Evolutionary conservation across 2,113 vertebrate species (phyloP), one percentile per base, ranked within the genome.

Genomic region (Aphyosemion australe): DNA sequence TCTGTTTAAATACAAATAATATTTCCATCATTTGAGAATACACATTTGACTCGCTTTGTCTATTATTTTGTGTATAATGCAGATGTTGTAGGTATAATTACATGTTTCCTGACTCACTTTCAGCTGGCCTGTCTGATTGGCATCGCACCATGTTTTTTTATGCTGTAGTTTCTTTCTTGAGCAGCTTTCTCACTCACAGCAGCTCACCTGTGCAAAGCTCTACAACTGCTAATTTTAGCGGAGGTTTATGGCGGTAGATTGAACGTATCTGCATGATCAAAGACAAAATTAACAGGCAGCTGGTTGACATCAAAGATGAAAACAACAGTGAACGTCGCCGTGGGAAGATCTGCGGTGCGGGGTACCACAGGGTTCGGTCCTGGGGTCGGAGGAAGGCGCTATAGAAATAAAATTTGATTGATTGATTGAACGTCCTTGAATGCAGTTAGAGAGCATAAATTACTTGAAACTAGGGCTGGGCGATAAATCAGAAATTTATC

Each of bases 11-110:
- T 10, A 37, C 1, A 37, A 37, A 37, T 1, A 37, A 37, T 1
- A 37, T 10, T 37, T 54, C n/a, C n/a, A 65, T 12, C 51, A 47
- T 47, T 43, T 56, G 47, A 34, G 14, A 55, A 13, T 55, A 39
- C 21, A 31, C 15, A 55, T 32, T 32, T 15, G 8, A 14, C 7
- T 26, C 14, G 18, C 37, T 6, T 12, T 15, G 2, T 66, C 13
- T 20, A 7, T 41, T 56, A 11, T 12, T 19, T 8, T 19, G 12
- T 39, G 12, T 51, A 26, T 13, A 13, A 39, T 12, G 10, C 32
- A 39, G 8, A 18, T 8, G 18, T 12, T 15, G n/a, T 16, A 55
- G 16, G 31, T n/a, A 26, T 56, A 56, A 41, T 14, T 56, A 5
- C 34, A 39, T 13, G n/a, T n/a, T 41, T 56, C 34, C 14, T 56